These are phyloP conservation scores for Ageneiosus marmoratus DNA, from an alignment of 2,113 vertebrate genomes.

Conservation along the genomic window DNA sequence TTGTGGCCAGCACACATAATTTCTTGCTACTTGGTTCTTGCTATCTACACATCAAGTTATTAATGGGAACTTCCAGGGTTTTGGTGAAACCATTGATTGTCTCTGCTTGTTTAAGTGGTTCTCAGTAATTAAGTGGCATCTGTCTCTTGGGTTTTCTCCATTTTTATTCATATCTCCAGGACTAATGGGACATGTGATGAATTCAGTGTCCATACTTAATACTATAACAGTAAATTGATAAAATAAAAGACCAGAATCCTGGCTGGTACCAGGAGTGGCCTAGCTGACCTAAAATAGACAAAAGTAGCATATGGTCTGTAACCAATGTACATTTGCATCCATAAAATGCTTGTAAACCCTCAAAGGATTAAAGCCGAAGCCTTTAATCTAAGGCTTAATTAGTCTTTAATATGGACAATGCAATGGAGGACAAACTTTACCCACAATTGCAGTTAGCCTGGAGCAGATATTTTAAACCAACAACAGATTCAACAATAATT, in stretches of 20 bases:
- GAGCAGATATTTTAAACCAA: constrained; percentile 6
- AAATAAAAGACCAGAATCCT: background rate
- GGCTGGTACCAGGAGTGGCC: background rate
- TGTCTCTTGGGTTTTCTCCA: background rate
- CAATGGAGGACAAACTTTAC: background rate
- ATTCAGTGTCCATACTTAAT: background rate
- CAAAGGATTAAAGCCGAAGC: background rate
- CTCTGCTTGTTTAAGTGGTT: background rate
- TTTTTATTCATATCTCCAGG: too few relatives aligned
- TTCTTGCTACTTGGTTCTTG: background rate
- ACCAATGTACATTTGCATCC: background rate
- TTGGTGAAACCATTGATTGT: background rate
- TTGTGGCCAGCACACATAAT: background rate
- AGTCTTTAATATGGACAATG: background rate
- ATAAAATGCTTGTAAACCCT: background rate
- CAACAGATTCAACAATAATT: background rate
- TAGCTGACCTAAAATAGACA: background rate
- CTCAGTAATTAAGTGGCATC: background rate
- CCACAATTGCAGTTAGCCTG: background rate
- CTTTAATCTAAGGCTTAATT: constrained; percentile 1
- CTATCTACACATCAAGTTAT: background rate
- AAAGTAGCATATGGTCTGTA: background rate
- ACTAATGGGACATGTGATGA: background rate
- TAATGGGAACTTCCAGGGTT: background rate
- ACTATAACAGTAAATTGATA: background rate